Evolutionary conservation across 2,113 vertebrate genomes (phyloP).

Genomic region (Ammospiza nelsoni): DNA sequence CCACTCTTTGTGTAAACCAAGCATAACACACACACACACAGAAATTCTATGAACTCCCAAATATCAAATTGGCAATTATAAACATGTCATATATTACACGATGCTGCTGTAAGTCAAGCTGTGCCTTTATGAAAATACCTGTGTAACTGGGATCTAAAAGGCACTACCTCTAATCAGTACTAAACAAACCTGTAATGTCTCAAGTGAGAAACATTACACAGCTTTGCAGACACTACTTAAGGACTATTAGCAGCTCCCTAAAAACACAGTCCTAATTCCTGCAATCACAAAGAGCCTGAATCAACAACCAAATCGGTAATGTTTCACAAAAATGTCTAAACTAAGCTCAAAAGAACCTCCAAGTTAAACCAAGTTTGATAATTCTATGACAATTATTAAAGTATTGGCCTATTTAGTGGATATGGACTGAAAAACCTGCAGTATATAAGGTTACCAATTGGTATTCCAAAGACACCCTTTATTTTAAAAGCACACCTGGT

Average conservation of each 20-base stretch:
- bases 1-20: slow-evolving; percentile 26
- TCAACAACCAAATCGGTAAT: neutral
- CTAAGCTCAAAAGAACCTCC: neutral
- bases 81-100: neutral
- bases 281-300: neutral
- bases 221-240: neutral
- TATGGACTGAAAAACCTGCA: slow-evolving; percentile 73
- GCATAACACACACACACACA: neutral
- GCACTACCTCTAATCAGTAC: neutral
- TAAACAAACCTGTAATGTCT: neutral
- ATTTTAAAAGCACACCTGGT: slow-evolving; percentile 81
- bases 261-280: neutral
- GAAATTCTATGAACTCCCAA: neutral
- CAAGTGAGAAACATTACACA: neutral
- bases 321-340: neutral
- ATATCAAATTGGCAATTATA: neutral
- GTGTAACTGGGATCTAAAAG: neutral
- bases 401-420: slow-evolving; percentile 61
- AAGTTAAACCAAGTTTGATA: neutral
- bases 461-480: slow-evolving; percentile 65
- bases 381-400: neutral
- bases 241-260: neutral
- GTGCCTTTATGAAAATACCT: neutral
- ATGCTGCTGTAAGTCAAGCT: neutral
- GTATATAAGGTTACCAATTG: slow-evolving; percentile 54